phyloP scores from a whole-genome alignment of 2,797 vertebrate species.

The Podarcis siculus region DNA sequence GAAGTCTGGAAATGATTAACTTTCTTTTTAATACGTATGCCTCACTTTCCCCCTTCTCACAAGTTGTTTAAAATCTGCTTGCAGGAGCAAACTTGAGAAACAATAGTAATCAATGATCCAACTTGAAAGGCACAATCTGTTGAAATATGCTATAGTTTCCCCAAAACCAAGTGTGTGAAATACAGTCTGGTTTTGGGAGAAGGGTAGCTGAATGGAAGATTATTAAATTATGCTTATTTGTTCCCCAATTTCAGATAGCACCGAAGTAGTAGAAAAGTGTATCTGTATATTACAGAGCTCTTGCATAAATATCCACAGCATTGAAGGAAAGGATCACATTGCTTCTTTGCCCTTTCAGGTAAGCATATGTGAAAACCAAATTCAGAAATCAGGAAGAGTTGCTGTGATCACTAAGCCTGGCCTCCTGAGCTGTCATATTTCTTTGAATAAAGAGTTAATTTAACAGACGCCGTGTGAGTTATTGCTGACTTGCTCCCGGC shows the following conservation, averaged over 20 bases:
- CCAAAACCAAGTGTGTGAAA: not conserved
- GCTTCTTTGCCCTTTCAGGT: slow-evolving; percentile 96
- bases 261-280: slow-evolving; percentile 85
- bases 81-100: too few relatives aligned
- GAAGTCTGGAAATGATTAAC: not conserved
- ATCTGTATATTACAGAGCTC: slow-evolving; percentile 95
- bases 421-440: too few relatives aligned
- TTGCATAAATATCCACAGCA: slow-evolving; percentile 93
- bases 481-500: too few relatives aligned
- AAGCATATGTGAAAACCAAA: slow-evolving; percentile 22
- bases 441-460: too few relatives aligned
- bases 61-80: too few relatives aligned
- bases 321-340: slow-evolving; percentile 95
- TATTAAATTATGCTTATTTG: not conserved
- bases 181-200: accelerated
- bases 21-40: too few relatives aligned
- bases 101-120: not conserved
- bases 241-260: slow-evolving; percentile 46
- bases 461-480: too few relatives aligned
- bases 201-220: not conserved
- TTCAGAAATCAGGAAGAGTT: not conserved
- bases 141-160: not conserved
- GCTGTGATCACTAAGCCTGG: too few relatives aligned
- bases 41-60: too few relatives aligned
- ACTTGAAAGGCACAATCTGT: not conserved